Evolutionary conservation across 2,113 vertebrate genomes (phyloP), one percentile per base, ranked within the genome.

Genomic region (Drymodes brunneopygia): DNA sequence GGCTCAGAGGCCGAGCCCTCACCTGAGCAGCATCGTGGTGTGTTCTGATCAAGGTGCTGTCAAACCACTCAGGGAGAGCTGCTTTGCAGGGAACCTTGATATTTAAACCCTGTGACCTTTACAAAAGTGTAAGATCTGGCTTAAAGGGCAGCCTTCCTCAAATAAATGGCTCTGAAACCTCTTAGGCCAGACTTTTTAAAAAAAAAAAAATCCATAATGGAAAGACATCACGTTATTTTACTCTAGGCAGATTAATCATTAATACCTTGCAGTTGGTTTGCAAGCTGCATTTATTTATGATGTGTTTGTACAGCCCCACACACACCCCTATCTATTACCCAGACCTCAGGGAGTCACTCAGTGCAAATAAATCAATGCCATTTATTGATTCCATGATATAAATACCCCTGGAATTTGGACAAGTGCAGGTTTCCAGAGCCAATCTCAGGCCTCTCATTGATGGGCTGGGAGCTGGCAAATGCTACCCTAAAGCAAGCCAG

Each of bases 151-250:
- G 44, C 74, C 33, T 61, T 96, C 83, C 88, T 82, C 42, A 88
- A 97, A 94, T 95, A 96, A 97, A 95, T 81, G 8, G 53, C 67
- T 94, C 87, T 79, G 58, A 96, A 92, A 47, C 74, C n/a, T 79
- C 70, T 88, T 80, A 85, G 66, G 78, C 90, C 70, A 84, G 74
- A 92, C 82, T 87, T 91, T 10, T 1, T 29, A 23, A 1, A 16
- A 56, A 62, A 23, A 1, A 16, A 56, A 62, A 38, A 38, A 38
- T 38, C 86, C 79, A 62, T 94, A 78, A 84, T 54, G 84, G 90
- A 94, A 94, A 93, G 62, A 40, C 92, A 67, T 96, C 71, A 51
- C 81, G 71, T 92, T 89, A 25, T 86, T 54, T 95, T 95, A 92
- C 88, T 69, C 82, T 33, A 48, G 83, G 71, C 77, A 67, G 74